Evolutionary conservation across 2,888 invertebrate species (phyloP).

Genomic region (Pardosa pseudoannulata): DNA sequence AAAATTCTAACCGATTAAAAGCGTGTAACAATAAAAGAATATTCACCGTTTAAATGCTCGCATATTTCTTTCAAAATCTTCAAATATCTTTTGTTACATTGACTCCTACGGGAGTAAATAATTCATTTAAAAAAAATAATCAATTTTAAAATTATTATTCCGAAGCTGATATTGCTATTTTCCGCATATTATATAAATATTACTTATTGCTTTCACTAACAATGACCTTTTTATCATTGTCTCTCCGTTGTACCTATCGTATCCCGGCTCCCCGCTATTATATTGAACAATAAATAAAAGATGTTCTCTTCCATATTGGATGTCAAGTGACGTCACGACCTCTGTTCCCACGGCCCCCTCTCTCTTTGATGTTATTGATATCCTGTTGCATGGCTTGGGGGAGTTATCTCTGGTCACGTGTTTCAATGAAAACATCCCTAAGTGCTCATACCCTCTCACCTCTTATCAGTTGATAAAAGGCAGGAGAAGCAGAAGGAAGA

Average conservation of each 20-base stretch:
- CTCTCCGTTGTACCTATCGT: neutral
- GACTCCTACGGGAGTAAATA: no score
- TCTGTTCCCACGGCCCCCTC: conserved; percentile 40
- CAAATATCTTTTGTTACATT: no score
- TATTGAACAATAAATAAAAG: conserved; percentile 41
- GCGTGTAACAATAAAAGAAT: no score
- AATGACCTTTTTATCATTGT: neutral
- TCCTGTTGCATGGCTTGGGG: neutral
- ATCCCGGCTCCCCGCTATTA: conserved; percentile 28
- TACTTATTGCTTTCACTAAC: no score
- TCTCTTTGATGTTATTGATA: conserved; percentile 2
- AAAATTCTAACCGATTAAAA: no score
- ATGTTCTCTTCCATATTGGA: conserved; percentile 30
- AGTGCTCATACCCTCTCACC: neutral
- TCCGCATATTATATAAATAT: no score
- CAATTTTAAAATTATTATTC: no score
- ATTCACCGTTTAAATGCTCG: no score
- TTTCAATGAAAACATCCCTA: conserved; percentile 1
- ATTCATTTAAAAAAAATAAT: no score
- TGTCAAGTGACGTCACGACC: conserved; percentile 28
- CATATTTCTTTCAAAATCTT: no score
- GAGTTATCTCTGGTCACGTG: neutral
- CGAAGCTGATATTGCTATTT: no score
- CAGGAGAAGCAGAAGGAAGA: no score
- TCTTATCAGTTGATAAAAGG: neutral